Percentiles rank a stretch among this genome's conserved stretches.
Conservation (phyloP, 1,140 invertebrate genomes). For the Cydia amplana region DNA sequence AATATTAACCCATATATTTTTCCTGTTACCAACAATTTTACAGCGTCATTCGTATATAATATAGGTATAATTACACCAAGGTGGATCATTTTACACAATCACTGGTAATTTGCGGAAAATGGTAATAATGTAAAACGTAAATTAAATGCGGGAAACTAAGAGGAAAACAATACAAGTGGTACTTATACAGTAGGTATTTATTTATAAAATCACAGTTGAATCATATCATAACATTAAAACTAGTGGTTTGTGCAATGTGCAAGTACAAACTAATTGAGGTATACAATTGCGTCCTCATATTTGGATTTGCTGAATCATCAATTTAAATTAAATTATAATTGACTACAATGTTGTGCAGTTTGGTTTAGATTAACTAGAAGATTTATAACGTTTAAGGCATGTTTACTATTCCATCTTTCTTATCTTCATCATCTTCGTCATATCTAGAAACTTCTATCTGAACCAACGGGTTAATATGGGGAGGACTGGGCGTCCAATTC, state of each 20-base stretch:
- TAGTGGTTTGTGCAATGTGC: not conserved
- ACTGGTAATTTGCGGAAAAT: not conserved
- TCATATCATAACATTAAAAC: not conserved
- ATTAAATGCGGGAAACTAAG: not conserved
- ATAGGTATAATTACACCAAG: no score
- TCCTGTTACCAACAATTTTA: no score
- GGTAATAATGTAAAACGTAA: not conserved
- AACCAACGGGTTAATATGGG: not conserved
- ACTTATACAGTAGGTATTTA: not conserved
- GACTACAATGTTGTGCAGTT: not conserved
- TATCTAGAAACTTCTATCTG: slow-evolving; percentile 13
- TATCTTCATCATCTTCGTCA: not conserved
- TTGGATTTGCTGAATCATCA: not conserved
- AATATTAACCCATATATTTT: no score
- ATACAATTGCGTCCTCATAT: no score
- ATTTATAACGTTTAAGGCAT: not conserved
- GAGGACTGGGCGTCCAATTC: not conserved
- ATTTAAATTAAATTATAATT: not conserved
- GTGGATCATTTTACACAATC: not conserved
- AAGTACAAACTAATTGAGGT: not conserved
- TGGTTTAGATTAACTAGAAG: not conserved
- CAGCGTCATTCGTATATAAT: no score
- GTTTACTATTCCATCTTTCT: not conserved
- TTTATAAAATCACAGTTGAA: not conserved
- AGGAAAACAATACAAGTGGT: not conserved